Evolutionary conservation across 2,888 invertebrate genomes (phyloP), one percentile per base, ranked within the genome.

Genomic region (Gibbula magus): DNA sequence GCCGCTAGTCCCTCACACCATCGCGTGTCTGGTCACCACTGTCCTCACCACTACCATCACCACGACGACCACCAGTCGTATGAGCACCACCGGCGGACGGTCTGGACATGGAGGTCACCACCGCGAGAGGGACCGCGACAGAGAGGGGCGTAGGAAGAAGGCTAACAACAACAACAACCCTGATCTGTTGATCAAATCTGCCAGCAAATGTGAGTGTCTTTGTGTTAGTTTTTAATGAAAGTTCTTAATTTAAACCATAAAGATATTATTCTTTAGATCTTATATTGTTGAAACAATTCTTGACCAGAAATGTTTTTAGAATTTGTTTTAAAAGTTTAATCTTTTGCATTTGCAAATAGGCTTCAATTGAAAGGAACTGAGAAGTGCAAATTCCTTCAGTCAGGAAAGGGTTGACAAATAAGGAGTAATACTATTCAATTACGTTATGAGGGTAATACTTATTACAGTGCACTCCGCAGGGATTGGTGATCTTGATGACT

Each of bases 401-500:
- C 45, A 45, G 13, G 13, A 45, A 10, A 1, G 10, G 45, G 10
- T 45, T 45, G n/a, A n/a, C n/a, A n/a, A n/a, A n/a, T n/a, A n/a
- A n/a, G n/a, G n/a, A n/a, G n/a, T n/a, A n/a, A n/a, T n/a, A n/a
- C 5, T 7, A 45, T 10, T 45, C 45, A 45, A 10, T 45, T 45
- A 8, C 1, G 45, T 45, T 45, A 45, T 10, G 45, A 45, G 45
- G 45, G 45, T 45, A 45, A 45, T 10, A 70, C 29, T 70, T 29
- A 70, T 56, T 56, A 32, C 78, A 39, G 45, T 67, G 75, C 54
- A 75, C 74, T 77, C 84, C 83, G 18, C 84, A 90, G 92, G 91
- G 61, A 92, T 92, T 80, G 91, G 91, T 32, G 92, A 92, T 81
- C 83, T 92, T 66, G 92, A 92, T 88, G 92, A 92, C 82, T 92